These are phyloP conservation scores for Epizoanthus ramosus DNA, from an alignment of 92 coral and sea anemone genomes.

Conservation along the genomic window DNA sequence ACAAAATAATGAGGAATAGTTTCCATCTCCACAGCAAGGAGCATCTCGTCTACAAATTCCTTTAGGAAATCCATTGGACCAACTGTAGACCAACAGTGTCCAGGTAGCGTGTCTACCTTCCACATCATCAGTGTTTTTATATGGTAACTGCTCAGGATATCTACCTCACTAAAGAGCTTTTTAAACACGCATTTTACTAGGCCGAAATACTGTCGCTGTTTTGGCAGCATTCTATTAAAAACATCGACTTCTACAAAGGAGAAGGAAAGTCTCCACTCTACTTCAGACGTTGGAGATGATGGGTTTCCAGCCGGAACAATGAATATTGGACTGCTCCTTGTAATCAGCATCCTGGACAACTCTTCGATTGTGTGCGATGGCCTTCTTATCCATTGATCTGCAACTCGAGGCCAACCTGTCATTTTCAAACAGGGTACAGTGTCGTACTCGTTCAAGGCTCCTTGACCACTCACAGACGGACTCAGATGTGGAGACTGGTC, in stretches of 20 bases:
- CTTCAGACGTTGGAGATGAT: constrained; percentile 16
- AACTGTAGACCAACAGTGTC: constrained; percentile 36
- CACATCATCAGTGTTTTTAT: constrained; percentile 56
- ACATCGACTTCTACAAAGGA: constrained; percentile 54
- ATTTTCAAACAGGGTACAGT: constrained; percentile 53
- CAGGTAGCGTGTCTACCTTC: constrained; percentile 40
- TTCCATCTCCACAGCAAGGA: constrained; percentile 8
- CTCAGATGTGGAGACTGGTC: constrained; percentile 28
- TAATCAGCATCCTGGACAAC: constrained; percentile 8
- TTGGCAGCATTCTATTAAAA: constrained; percentile 29
- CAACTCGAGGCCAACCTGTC: constrained; percentile 44
- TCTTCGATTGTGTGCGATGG: background rate
- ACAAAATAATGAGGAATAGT: constrained; percentile 51
- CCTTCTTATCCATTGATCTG: constrained; percentile 21
- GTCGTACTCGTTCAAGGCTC: constrained; percentile 56
- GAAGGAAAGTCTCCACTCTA: constrained; percentile 48
- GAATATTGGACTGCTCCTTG: constrained; percentile 34
- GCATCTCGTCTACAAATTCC: constrained; percentile 36
- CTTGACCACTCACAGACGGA: constrained; percentile 52
- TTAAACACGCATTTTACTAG: constrained; percentile 47
- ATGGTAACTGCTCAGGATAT: constrained; percentile 47
- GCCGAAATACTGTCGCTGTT: constrained; percentile 48
- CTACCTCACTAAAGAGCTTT: constrained; percentile 31
- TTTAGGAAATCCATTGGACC: constrained; percentile 30
- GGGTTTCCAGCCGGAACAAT: constrained; percentile 58